Evolutionary conservation across 2,888 invertebrate species (phyloP).

Genomic region (Ceraclea dissimilis): DNA sequence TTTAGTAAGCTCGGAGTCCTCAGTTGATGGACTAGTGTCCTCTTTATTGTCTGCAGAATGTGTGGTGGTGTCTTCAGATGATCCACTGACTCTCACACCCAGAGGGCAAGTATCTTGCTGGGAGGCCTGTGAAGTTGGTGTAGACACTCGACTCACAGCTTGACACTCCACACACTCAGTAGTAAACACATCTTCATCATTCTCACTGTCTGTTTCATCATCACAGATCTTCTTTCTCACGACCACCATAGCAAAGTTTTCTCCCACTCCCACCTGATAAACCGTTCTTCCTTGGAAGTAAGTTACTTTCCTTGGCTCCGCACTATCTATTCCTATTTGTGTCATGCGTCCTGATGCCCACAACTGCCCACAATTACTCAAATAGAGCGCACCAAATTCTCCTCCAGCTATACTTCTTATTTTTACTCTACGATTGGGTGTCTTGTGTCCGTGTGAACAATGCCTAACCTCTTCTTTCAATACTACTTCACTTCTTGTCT

Average conservation of each 20-base stretch:
- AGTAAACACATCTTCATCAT: conserved; percentile 56
- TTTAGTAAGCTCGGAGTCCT: conserved; percentile 47
- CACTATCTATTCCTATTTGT: conserved; percentile 54
- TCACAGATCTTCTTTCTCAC: conserved; percentile 55
- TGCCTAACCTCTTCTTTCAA: conserved; percentile 57
- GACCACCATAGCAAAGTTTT: conserved; percentile 68
- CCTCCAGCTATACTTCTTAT: conserved; percentile 55
- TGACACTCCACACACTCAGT: conserved; percentile 60
- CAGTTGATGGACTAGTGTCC: conserved; percentile 51
- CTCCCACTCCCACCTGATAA: conserved; percentile 64
- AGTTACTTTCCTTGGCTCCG: conserved; percentile 54
- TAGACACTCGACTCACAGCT: conserved; percentile 48
- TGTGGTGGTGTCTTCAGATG: conserved; percentile 54
- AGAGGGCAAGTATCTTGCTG: conserved; percentile 58
- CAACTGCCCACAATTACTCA: conserved; percentile 58
- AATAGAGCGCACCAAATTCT: conserved; percentile 55
- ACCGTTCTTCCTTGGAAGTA: conserved; percentile 64
- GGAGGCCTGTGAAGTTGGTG: conserved; percentile 53
- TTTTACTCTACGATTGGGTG: conserved; percentile 53
- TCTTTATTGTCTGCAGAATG: conserved; percentile 50
- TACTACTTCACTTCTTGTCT: conserved; percentile 51
- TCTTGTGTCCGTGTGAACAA: conserved; percentile 59
- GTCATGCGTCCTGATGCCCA: conserved; percentile 65
- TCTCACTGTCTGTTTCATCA: conserved; percentile 53
- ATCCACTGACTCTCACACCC: conserved; percentile 52